Base-by-base conservation (phyloP, 1,140 invertebrate species). In the Drosophila pseudoananassae region DNA sequence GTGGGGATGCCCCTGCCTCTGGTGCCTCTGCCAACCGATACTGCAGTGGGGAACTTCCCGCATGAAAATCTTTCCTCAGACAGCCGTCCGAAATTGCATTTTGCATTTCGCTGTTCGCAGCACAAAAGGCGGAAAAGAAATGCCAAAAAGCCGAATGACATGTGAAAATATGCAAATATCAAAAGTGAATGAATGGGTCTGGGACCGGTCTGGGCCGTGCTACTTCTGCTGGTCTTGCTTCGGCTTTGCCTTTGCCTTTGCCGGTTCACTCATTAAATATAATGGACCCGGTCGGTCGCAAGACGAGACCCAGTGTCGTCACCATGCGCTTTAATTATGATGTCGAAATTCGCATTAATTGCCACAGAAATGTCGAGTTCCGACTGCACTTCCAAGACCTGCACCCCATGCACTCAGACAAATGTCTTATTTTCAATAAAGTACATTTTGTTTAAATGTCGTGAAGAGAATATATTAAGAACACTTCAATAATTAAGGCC, bases 161-260 rank as follows among this genome's bases (percentile, higher is more conserved):
- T 88, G 84, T 88, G 83, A 88, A 88, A 88, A 88, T 88, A 88
- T 89, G 84, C 83, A 89, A 89, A 88, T 88, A 88, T 89, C 78
- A 78, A 83, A 83, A 88, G 78, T 88, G 82, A 85, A 82, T 85
- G 78, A 82, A 76, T 87, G 69, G 78, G 56, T 76, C 73, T 76
- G 74, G 70, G 81, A 76, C 75, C 68, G 66, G 75, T 83, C 68
- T 70, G 71, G 53, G 23, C 27, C 50, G 73, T 29, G 46, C 66
- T 58, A 64, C 49, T 72, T 66, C 56, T 69, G 64, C 76, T 51
- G 78, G 81, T 82, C 52, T 57, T n/a, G 14, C 12, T 36, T 0
- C 4, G 25, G 6, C 27, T 51, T 43, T 47, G 40, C 56, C 12
- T 31, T 47, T 36, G 54, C 36, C 69, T 60, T 51, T 53, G 49